phyloP scores from a whole-genome alignment of 2,888 invertebrate genomes.

The Dryobota labecula region DNA sequence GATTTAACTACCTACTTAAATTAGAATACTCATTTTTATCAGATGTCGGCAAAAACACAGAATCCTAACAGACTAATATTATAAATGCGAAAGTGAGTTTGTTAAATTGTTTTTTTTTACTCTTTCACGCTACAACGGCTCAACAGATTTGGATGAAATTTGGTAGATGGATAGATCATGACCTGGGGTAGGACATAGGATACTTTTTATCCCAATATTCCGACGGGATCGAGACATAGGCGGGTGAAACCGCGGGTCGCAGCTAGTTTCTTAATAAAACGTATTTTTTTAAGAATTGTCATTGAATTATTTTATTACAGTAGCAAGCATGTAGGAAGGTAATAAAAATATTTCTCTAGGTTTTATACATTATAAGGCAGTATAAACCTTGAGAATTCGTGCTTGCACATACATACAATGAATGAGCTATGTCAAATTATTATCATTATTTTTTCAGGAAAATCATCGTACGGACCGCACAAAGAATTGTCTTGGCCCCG shows the following conservation, averaged over 20 bases:
- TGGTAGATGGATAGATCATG: no score
- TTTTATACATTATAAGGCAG: slow-evolving; percentile 6
- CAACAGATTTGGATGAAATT: no score
- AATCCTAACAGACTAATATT: no score
- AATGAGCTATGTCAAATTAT: slow-evolving; percentile 17
- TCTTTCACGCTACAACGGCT: no score
- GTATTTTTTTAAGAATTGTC: slow-evolving; percentile 40
- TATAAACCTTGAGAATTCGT: slow-evolving; percentile 30
- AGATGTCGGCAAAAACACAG: slow-evolving; percentile 12
- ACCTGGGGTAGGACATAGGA: no score
- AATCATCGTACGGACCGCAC: background rate
- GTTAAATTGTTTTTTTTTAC: no score
- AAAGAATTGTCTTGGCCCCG: background rate
- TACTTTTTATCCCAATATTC: no score
- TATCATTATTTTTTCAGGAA: slow-evolving; percentile 11
- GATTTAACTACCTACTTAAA: slow-evolving; percentile 3
- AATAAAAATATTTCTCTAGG: slow-evolving; percentile 47
- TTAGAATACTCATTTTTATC: slow-evolving; percentile 29
- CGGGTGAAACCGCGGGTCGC: no score
- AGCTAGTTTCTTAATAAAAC: slow-evolving; percentile 39
- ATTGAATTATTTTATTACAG: slow-evolving; percentile 41
- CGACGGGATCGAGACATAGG: no score
- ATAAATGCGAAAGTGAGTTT: no score
- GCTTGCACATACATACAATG: background rate
- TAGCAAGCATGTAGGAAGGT: slow-evolving; percentile 31